Evolutionary conservation across 2,888 invertebrate genomes (phyloP), one percentile per base, ranked within the genome.

Genomic region (Ophion obscuratus): DNA sequence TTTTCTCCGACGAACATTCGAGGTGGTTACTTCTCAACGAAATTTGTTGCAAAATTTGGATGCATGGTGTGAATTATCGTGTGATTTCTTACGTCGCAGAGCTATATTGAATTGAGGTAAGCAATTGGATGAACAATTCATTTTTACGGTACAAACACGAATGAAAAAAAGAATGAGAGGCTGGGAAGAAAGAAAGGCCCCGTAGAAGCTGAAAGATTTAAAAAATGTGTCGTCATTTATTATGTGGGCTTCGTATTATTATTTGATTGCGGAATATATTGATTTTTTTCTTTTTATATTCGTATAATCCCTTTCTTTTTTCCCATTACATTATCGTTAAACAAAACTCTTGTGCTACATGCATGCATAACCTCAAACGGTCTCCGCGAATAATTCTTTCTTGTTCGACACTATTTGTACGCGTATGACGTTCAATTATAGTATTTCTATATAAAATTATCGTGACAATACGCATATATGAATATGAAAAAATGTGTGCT

Each of bases 51-150:
- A 68, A 68, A 40, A 47, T 68, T 68, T 40, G 11, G 20, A 68
- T n/a, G 17, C 47, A 68, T 68, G n/a, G 47, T 68, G 44, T n/a
- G 4, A 68, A 47, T 68, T 68, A 24, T 47, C 44, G 44, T 44
- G 68, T 68, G 67, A 40, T 62, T 24, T 62, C 62, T 62, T 62
- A 62, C 92, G 7, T 89, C 91, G 10, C 90, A 57, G 64, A 91
- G 91, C 66, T 85, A 88, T 62, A 27, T 62, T 62, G 10, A 62
- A 62, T 24, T 62, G 62, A 62, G 62, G 57, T 57, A 57, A 57
- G 62, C 2, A 62, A 62, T 24, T 62, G 24, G 24, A 2, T 62
- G 62, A 62, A 62, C 24, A 24, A 62, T 62, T 62, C 4, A 24
- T 62, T 62, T 62, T 62, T 24, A 62, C 62, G 24, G 59, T 62